Evolutionary conservation across 2,113 vertebrate species (phyloP).

Genomic region (Catagonus wagneri): DNA sequence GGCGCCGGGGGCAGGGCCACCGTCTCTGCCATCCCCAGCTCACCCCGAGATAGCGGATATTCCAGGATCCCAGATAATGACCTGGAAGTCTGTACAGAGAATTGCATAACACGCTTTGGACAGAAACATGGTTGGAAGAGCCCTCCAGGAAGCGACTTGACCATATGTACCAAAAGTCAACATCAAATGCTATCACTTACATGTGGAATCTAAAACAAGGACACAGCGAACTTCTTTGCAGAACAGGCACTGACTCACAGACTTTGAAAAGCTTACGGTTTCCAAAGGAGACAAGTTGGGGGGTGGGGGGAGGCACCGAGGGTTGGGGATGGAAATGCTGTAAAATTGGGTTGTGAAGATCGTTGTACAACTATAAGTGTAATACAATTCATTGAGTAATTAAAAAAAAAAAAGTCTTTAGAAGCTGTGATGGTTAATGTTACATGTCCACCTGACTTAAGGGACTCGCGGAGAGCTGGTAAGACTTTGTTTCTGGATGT

Average conservation of each 20-base stretch:
- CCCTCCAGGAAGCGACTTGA: background rate
- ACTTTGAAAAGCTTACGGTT: too few species aligned
- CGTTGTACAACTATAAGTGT: too few species aligned
- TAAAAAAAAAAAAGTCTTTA: background rate
- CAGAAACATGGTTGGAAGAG: background rate
- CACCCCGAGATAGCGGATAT: background rate
- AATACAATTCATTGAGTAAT: too few species aligned
- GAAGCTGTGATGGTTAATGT: background rate
- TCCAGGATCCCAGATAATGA: background rate
- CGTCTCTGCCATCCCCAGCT: background rate
- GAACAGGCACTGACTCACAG: too few species aligned
- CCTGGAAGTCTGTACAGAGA: background rate
- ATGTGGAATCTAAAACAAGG: too few species aligned
- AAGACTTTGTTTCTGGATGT: background rate
- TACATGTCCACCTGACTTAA: background rate
- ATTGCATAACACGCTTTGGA: background rate
- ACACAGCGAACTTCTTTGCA: too few species aligned
- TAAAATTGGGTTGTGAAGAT: too few species aligned
- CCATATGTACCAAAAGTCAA: background rate
- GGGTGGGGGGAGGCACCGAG: too few species aligned
- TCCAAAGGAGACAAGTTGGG: too few species aligned
- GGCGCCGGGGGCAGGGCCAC: background rate
- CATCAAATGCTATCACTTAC: too few species aligned
- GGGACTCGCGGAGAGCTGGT: background rate
- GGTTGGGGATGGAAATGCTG: too few species aligned